These are phyloP conservation scores for Papilio machaon DNA, from an alignment of 1,140 invertebrate species.

Conservation along the genomic window DNA sequence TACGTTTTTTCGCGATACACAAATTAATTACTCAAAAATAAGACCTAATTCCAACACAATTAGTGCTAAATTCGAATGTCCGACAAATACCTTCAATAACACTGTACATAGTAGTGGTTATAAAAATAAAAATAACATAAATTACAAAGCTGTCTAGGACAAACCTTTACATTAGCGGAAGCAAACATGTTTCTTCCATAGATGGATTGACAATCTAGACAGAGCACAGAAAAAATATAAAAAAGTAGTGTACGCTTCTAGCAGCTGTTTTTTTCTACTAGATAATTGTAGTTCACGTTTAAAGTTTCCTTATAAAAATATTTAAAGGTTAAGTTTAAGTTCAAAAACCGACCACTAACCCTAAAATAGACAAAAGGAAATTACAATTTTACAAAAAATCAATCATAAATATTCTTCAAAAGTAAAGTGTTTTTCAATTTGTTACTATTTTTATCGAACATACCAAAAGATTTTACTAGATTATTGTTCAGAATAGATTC, in stretches of 20 bases:
- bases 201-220: background rate
- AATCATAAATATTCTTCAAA: background rate
- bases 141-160: conserved; percentile 1
- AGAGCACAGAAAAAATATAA: background rate
- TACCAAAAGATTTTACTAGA: background rate
- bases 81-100: background rate
- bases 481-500: background rate
- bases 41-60: background rate
- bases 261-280: background rate
- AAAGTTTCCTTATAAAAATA: background rate
- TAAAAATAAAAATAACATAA: conserved; percentile 15
- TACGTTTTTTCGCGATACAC: background rate
- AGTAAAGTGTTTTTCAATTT: background rate
- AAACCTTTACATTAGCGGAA: background rate
- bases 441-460: background rate
- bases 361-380: background rate
- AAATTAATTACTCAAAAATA: background rate
- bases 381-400: background rate
- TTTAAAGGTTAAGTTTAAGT: background rate
- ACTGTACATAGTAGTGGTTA: background rate
- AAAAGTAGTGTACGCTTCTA: background rate
- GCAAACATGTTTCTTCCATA: conserved; percentile 2
- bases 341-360: background rate
- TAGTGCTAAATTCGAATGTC: background rate
- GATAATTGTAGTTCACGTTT: background rate